These are phyloP conservation scores for Bujurquina vittata DNA, from an alignment of 2,113 vertebrate genomes.

Conservation along the genomic window DNA sequence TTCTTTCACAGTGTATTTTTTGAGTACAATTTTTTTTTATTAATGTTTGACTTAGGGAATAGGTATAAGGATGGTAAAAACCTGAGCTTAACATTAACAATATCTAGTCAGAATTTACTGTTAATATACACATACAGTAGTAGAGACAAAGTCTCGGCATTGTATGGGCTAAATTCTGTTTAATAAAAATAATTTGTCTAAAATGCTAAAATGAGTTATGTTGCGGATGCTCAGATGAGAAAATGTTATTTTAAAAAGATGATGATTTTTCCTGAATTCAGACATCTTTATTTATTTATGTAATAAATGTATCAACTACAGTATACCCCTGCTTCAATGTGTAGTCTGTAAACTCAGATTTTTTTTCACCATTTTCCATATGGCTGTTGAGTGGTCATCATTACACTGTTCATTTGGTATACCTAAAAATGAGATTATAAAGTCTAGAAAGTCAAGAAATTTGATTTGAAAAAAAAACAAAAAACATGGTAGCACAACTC, in stretches of 20 bases:
- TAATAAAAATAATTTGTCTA: too few species aligned
- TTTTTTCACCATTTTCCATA: not conserved
- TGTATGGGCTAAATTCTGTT: too few species aligned
- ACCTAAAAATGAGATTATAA: not conserved
- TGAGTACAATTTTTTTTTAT: too few species aligned
- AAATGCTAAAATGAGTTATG: too few species aligned
- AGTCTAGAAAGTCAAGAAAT: not conserved
- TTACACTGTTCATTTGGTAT: not conserved
- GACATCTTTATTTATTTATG: not conserved
- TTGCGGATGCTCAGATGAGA: not conserved
- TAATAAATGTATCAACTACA: not conserved
- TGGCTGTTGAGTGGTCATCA: not conserved
- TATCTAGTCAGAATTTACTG: too few species aligned
- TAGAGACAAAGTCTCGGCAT: too few species aligned
- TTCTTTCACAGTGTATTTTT: too few species aligned
- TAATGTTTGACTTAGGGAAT: too few species aligned
- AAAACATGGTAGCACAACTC: not conserved
- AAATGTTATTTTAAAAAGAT: rapidly evolving
- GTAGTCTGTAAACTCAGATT: not conserved
- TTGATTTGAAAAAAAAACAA: not conserved
- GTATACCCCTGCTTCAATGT: not conserved
- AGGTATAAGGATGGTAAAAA: too few species aligned
- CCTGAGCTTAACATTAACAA: too few species aligned
- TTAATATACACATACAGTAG: too few species aligned
- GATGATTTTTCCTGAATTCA: rapidly evolving